Percentiles rank a stretch among this genome's conserved stretches.
phyloP scores from a whole-genome alignment of 1,140 invertebrate genomes.

The Latrodectus geometricus region DNA sequence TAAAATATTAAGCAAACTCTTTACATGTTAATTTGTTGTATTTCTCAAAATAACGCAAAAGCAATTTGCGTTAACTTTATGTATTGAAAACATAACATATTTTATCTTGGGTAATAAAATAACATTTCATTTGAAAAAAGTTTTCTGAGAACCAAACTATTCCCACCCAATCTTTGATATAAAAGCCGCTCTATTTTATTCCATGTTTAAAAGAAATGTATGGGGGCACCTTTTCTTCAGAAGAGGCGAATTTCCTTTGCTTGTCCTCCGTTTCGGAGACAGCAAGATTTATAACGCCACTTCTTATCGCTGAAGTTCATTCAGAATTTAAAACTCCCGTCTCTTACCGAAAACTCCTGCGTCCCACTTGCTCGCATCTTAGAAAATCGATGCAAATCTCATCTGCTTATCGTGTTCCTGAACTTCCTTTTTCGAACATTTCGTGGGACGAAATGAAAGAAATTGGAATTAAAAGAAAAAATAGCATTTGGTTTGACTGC shows the following conservation, averaged over 20 bases:
- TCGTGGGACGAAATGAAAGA: not conserved
- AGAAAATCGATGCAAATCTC: slow-evolving; percentile 53
- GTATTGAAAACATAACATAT: too few species aligned
- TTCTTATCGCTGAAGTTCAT: slow-evolving; percentile 40
- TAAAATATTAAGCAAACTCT: too few species aligned
- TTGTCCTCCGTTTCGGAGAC: slow-evolving; percentile 43
- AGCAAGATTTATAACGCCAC: slow-evolving; percentile 45
- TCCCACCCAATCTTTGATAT: too few species aligned
- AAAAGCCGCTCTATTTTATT: too few species aligned
- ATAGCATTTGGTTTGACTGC: too few species aligned
- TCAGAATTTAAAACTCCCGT: slow-evolving; percentile 48
- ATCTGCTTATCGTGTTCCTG: slow-evolving; percentile 45
- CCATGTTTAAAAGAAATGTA: too few species aligned
- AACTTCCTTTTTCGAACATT: not conserved
- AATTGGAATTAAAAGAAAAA: not conserved
- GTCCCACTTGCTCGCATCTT: slow-evolving; percentile 10
- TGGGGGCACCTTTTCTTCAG: not conserved
- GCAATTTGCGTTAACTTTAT: too few species aligned
- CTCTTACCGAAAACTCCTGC: not conserved
- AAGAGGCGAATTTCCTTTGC: not conserved
- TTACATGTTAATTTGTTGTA: too few species aligned
- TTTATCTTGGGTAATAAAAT: too few species aligned
- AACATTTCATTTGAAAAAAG: too few species aligned
- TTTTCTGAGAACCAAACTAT: too few species aligned
- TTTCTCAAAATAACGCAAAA: too few species aligned